Evolutionary conservation across 2,888 invertebrate genomes (phyloP).

Genomic region (Agonopterix heracliana): DNA sequence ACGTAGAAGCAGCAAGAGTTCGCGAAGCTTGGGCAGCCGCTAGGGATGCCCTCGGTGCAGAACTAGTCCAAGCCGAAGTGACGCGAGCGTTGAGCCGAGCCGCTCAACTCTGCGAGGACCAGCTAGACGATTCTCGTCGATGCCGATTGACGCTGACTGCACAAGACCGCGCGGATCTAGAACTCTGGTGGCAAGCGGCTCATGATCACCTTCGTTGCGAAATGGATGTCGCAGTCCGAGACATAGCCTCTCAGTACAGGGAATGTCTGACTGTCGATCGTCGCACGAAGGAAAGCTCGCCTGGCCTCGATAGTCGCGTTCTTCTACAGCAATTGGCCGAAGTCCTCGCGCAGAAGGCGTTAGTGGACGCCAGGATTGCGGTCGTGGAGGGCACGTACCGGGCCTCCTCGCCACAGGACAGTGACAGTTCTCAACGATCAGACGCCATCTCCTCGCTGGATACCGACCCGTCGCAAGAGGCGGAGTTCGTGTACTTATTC

Average conservation of each 20-base stretch:
- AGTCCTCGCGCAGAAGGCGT: conserved; percentile 82
- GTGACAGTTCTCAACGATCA: conserved; percentile 30
- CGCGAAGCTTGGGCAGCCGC: conserved; percentile 86
- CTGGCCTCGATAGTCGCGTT: conserved; percentile 33
- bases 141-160: conserved; percentile 79
- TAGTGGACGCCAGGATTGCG: conserved; percentile 85
- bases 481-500: conserved; percentile 81
- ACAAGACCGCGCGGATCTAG: conserved; percentile 81
- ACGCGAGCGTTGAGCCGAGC: conserved; percentile 83
- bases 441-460: conserved; percentile 66
- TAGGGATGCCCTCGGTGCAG: conserved; percentile 83
- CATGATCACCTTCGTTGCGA: conserved; percentile 82
- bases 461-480: conserved; percentile 77
- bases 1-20: conserved; percentile 79
- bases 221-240: conserved; percentile 82
- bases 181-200: conserved; percentile 85
- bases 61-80: conserved; percentile 86
- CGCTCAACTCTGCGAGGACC: conserved; percentile 80
- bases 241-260: conserved; percentile 81
- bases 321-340: conserved; percentile 80
- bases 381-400: conserved; percentile 78
- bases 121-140: conserved; percentile 70
- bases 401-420: conserved; percentile 38
- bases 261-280: conserved; percentile 68
- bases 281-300: conserved; percentile 48